Evolutionary conservation across 2,888 invertebrate species (phyloP), one percentile per base, ranked within the genome.

Genomic region (Flabesymbios commensalis): DNA sequence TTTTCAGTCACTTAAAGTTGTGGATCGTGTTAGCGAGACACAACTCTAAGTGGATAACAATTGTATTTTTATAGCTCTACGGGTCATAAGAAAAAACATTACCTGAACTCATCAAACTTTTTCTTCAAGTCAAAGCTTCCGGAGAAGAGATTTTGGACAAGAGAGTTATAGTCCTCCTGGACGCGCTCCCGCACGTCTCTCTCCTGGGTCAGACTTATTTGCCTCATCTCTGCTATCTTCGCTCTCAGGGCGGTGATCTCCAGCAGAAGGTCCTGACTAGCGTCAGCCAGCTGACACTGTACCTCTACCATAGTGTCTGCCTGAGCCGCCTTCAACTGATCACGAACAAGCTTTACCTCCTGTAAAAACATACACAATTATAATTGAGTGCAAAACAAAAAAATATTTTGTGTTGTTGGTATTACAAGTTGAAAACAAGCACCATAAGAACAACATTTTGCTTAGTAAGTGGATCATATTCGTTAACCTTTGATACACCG

Each of bases 101-200:
- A 78, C 76, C 78, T 76, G 72, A 77, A 80, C 53, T 78, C 77
- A 65, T 82, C 81, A 71, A 80, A 76, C 63, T 78, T 78, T 53
- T 73, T 66, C 63, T 76, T 76, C 41, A 81, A 72, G 19, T 76
- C 74, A 47, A 75, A 76, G n/a, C 74, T 71, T 1, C 75, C 72
- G 24, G 70, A 67, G 63, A 79, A 79, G 24, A 82, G 74, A 54
- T 76, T 78, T 58, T 78, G 74, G 3, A 82, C 74, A 26, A 82
- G 74, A 32, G 74, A 75, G 57, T 79, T 73, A 64, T 81, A 82
- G 48, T 82, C 79, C 32, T 77, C 73, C 47, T 72, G 70, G 26
- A 82, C 75, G n/a, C 74, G 65, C 36, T 80, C 77, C 2, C 79
- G 65, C 28, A 80, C 69, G 47, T 77, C 75, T 36, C 65, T 61